A percentile compares a stretch with the other conserved stretches of the same genome.
Evolutionary conservation across 1,140 invertebrate species (phyloP).

Genomic region (Oryctes rhinoceros): DNA sequence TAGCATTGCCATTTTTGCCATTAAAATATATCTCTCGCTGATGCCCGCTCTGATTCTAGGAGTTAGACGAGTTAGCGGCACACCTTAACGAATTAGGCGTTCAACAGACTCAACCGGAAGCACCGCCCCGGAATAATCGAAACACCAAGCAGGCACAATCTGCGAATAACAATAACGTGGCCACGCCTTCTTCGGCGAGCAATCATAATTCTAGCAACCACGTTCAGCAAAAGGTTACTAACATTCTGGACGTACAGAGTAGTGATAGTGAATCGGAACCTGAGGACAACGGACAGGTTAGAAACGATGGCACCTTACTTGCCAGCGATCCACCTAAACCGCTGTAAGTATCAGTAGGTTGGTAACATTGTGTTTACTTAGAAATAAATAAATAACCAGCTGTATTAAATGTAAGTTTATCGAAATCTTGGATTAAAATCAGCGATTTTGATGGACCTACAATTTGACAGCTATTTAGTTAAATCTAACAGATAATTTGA

Average conservation of each 20-base stretch:
- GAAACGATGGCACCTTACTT: constrained; percentile 92
- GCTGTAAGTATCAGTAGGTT: constrained; percentile 77
- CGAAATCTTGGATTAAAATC: too few species aligned
- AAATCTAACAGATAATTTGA: too few species aligned
- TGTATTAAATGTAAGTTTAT: too few species aligned
- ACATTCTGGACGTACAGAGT: constrained; percentile 67
- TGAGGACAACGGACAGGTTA: constrained; percentile 71
- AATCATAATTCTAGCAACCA: constrained; percentile 48
- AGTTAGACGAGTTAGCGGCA: constrained; percentile 91
- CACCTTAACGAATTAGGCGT: constrained; percentile 92
- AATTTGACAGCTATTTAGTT: too few species aligned
- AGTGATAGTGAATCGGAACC: constrained; percentile 74
- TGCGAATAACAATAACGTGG: constrained; percentile 56
- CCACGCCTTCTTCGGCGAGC: constrained; percentile 50
- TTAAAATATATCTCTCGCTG: background rate
- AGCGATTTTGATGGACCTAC: too few species aligned
- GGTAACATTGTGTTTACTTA: background rate
- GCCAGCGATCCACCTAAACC: constrained; percentile 97
- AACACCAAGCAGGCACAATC: constrained; percentile 55
- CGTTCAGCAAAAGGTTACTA: constrained; percentile 46
- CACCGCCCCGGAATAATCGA: constrained; percentile 65
- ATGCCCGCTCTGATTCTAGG: constrained; percentile 64
- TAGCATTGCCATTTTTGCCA: too few species aligned
- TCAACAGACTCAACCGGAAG: constrained; percentile 67
- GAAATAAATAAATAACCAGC: background rate